Conservation (phyloP, 1,140 invertebrate genomes). For the Dryas iulia region DNA sequence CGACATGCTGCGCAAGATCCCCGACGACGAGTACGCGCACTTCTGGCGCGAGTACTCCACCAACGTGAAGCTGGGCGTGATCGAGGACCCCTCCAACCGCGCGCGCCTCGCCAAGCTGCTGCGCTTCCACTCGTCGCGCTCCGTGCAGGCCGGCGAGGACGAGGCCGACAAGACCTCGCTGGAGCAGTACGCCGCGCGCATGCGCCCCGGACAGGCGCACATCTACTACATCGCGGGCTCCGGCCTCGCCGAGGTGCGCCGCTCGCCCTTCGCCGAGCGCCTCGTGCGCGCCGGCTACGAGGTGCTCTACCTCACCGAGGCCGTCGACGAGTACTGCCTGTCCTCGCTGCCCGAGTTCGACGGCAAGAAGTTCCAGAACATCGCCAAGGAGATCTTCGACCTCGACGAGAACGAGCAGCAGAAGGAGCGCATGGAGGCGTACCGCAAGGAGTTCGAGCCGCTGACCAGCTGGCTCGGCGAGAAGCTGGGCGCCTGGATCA, state of each 20-base stretch:
- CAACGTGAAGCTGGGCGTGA: constrained; percentile 98
- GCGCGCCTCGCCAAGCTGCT: constrained; percentile 97
- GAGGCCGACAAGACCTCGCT: constrained; percentile 85
- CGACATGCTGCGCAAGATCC: constrained; percentile 99
- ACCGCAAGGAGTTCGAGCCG: constrained; percentile 93
- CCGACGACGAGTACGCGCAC: constrained; percentile 93
- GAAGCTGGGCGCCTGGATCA: constrained; percentile 91
- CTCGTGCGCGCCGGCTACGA: constrained; percentile 97
- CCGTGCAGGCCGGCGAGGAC: constrained; percentile 16
- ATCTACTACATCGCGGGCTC: constrained; percentile 98
- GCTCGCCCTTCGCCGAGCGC: constrained; percentile 43
- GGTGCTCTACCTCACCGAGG: constrained; percentile 96
- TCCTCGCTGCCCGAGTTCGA: constrained; percentile 99
- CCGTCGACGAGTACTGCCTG: constrained; percentile 99
- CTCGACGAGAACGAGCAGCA: constrained; percentile 90
- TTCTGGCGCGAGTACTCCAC: constrained; percentile 99
- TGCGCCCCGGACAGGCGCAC: constrained; percentile 98
- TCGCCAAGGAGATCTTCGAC: constrained; percentile 98
- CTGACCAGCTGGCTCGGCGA: constrained; percentile 95
- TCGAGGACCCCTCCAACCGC: constrained; percentile 98
- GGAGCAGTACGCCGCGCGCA: constrained; percentile 94
- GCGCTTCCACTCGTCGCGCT: constrained; percentile 92
- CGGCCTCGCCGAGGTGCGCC: constrained; percentile 86
- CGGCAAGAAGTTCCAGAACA: constrained; percentile 99
- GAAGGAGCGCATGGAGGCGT: constrained; percentile 90